Base-by-base conservation (phyloP, 2,113 vertebrate genomes). In the Corythaixoides concolor region DNA sequence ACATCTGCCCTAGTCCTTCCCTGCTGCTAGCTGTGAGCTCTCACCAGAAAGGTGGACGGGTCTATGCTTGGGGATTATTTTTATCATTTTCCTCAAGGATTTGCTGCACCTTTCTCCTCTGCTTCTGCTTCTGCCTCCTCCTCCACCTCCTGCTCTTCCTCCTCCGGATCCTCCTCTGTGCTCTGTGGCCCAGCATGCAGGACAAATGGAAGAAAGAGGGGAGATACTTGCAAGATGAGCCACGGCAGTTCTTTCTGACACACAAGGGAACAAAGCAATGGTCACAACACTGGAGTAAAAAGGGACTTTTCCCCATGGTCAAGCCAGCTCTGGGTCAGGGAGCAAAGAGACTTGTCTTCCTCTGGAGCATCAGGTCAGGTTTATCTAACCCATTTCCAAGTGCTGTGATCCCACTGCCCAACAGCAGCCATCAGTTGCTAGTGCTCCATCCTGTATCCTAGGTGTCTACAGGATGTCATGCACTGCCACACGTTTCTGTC, bases 31-130 rank as follows among this genome's bases (percentile, higher is more conserved):
- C 97, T 97, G 63, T 55, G 82, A 96, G 88, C 79, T 96, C 95
- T 96, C 94, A 96, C 97, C 98, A 92, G 97, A 94, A 75, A 95
- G 96, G 95, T 92, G 85, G 97, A 84, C 19, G 96, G 91, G 78
- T 96, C 96, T 97, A 96, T 56, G 96, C 93, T 72, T 95, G 95
- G 91, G 87, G 85, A 5, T 33, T 88, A 81, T 95, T 89, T 96
- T 95, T 95, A 90, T 96, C 87, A 88, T 79, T 97, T 94, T 98
- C 97, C 96, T 98, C 80, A 98, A 97, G 97, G 98, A 93, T 91
- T 89, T 98, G 97, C 96, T 98, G 98, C 98, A 98, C 98, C 97
- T 98, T 98, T 98, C 98, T 98, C 97, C 97, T 97, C 97, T 77
- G 97, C 53, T 95, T 97, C 97, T 97, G 95, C 95, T 91, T 97